Base-by-base conservation (phyloP, 30 jellyfish, hydroid and myxozoan species). In the Chironex yamaguchii region DNA sequence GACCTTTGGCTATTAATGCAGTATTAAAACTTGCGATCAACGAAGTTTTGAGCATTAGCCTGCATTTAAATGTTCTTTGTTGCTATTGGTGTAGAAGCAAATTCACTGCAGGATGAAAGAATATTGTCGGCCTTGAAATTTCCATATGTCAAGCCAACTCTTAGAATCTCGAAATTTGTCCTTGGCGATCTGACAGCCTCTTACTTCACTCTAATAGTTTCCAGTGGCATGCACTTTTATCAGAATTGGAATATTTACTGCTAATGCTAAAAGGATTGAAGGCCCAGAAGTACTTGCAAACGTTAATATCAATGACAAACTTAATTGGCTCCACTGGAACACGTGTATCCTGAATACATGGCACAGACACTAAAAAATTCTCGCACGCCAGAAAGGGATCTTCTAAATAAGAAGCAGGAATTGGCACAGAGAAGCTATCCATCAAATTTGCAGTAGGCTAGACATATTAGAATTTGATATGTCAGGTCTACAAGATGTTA, bases 11-110 rank as follows among this genome's bases (percentile, higher is more conserved):
- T n/a, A n/a, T n/a, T n/a, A n/a, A n/a, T n/a, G n/a, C n/a, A n/a
- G n/a, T n/a, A n/a, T n/a, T n/a, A n/a, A n/a, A n/a, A n/a, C n/a
- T n/a, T n/a, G n/a, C n/a, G n/a, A n/a, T n/a, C n/a, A n/a, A n/a
- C n/a, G n/a, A n/a, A n/a, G 64, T 36, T 49, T 65, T 70, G 91
- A 64, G 65, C 91, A 81, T 62, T 81, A 84, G 91, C 85, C 91
- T 34, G 91, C 85, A 14, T 26, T 81, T 28, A 67, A 81, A 49
- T 34, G 49, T 81, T 63, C 62, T 81, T 81, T 21, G 52, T 67
- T 27, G 34, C 84, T 12, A 74, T 33, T 25, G 85, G 34, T 20
- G 20, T 32, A 48, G 75, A 81, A 35, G 34, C 75, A 32, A 81
- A 81, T 13, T 63, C 84, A 0, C 91, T 84, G 6, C 84, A 63